These are phyloP conservation scores for Chlorops oryzae DNA, from an alignment of 1,140 invertebrate genomes.

Conservation along the genomic window DNA sequence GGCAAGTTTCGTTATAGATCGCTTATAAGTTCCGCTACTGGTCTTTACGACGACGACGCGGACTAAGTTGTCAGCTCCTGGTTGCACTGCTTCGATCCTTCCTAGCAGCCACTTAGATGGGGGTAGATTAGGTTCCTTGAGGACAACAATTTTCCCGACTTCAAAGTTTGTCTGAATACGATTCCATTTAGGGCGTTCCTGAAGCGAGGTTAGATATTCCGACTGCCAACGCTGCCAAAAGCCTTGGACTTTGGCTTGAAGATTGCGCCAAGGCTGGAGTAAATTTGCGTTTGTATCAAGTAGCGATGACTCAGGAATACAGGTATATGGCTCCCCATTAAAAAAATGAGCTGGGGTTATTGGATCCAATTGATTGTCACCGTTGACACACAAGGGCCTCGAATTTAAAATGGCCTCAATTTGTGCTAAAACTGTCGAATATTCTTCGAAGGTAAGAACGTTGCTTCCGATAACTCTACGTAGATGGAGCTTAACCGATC, in stretches of 20 bases:
- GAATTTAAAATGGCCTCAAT: conserved; percentile 36
- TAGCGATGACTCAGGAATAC: conserved; percentile 17
- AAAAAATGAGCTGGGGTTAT: conserved; percentile 47
- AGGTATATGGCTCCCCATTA: conserved; percentile 27
- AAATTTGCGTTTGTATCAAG: too few relatives aligned
- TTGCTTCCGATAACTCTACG: conserved; percentile 21
- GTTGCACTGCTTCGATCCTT: conserved; percentile 16
- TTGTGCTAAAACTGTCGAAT: conserved; percentile 25
- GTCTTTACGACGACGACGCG: conserved; percentile 28
- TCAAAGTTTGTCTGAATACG: conserved; percentile 12
- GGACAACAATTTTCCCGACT: conserved; percentile 22
- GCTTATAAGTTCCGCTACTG: too few relatives aligned
- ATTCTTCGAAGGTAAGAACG: conserved; percentile 29
- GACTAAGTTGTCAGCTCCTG: conserved; percentile 24
- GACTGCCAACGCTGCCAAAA: conserved; percentile 24
- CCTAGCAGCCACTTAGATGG: conserved; percentile 27
- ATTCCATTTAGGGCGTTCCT: conserved; percentile 25
- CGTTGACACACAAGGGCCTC: conserved; percentile 30
- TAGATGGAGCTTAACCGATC: conserved; percentile 30
- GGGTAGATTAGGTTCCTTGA: conserved; percentile 24
- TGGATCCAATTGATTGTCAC: conserved; percentile 28
- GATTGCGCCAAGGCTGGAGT: too few relatives aligned
- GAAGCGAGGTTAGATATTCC: conserved; percentile 14
- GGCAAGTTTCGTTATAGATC: too few relatives aligned
- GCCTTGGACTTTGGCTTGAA: conserved; percentile 1